Evolutionary conservation across 2,113 vertebrate species (phyloP), one percentile per base, ranked within the genome.

Genomic region (Arothron firmamentum): DNA sequence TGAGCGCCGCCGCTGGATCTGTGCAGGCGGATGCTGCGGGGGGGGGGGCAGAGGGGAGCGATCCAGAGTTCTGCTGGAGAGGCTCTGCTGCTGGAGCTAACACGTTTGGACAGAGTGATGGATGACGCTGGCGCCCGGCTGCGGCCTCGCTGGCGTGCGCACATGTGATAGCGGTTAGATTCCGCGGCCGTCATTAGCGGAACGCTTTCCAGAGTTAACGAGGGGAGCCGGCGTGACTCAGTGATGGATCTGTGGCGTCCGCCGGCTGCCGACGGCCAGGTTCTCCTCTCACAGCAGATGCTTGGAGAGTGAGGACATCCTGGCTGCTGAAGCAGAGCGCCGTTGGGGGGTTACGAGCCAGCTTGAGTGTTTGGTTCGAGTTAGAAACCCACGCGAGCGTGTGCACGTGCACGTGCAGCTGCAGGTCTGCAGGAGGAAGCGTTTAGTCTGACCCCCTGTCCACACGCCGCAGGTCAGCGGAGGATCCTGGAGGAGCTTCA

Each of bases 191-290:
- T 84, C 77, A 82, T 87, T 85, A 75, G 77, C 42, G 59, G 61
- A 82, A 82, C 68, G 72, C 81, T 81, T 78, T 54, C 62, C 75
- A 69, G 66, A 79, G 69, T 71, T 83, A 87, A 85, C 80, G 77
- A 80, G 56, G 77, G 82, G 78, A 71, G 59, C 7, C 49, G 71
- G 80, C 63, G 62, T 62, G 65, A 72, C 47, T 75, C 67, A 65
- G 31, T 80, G 79, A 87, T 80, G 64, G 70, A 9, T 62, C 58
- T 79, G 81, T 59, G 78, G 76, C 81, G 52, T 72, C 55, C 11
- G 49, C 48, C 55, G 52, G 43, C 42, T 42, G 6, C 52, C 61
- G 56, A 54, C 57, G 61, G 54, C 66, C 59, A 53, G 11, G 19
- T 25, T 50, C n/a, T 45, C 31, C 28, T 7, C 13, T 20, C 23